Evolutionary conservation across 2,888 invertebrate species (phyloP), one percentile per base, ranked within the genome.

Genomic region (Plemyria rubiginata): DNA sequence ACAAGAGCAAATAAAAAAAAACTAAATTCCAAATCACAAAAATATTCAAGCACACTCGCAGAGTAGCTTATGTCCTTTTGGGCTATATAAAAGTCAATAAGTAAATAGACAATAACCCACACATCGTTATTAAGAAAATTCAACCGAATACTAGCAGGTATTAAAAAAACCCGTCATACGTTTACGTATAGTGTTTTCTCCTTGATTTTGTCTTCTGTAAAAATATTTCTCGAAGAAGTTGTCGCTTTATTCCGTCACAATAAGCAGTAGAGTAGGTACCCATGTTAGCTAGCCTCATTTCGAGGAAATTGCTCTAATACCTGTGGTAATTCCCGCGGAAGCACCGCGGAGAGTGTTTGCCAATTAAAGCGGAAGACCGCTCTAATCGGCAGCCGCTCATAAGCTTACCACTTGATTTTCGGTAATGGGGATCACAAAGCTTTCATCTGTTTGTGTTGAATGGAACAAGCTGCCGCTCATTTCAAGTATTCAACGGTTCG

Each of bases 221-320:
- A 45, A 45, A 45, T 16, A 46, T 52, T 13, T 28, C 43, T 22
- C 32, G 49, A 15, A 36, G 46, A 48, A 13, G 32, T 8, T 5
- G 9, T 36, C 54, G 43, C 28, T 52, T 45, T 22, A 28, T 55
- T 40, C 54, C 46, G 45, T 50, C 32, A 54, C 56, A 57, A 60
- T 49, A 53, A 32, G 60, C 59, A 46, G 32, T 41, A 40, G 53
- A 60, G 54, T 38, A 52, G 36, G 48, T 54, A 43, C 28, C 22
- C 52, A 43, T 55, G 54, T 60, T 56, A 64, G 51, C 54, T 54
- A 60, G 56, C 52, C 60, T 54, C 60, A 65, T 65, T 65, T 60
- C 32, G 57, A 50, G 49, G 54, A 49, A 65, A 65, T 57, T 65
- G 56, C 56, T 54, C 49, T 65, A 57, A 65, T 65, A 60, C 64